Conservation (phyloP, 2,797 vertebrate genomes). For the Otus scops region DNA sequence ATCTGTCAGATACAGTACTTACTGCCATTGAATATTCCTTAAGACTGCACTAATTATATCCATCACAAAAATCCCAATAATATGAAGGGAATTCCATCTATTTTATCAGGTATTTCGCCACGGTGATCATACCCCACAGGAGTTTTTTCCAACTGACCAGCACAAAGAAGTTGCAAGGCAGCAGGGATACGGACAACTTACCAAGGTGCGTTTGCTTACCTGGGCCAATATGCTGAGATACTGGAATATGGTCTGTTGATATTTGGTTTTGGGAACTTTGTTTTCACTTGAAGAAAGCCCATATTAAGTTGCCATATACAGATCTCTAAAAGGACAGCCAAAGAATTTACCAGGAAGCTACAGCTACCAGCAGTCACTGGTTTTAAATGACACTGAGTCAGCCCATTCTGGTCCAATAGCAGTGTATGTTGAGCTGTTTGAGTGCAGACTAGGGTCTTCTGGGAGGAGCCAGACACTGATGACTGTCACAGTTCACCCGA, state of each 20-base stretch:
- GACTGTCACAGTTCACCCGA: neutral
- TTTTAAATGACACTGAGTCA: neutral
- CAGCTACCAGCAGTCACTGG: neutral
- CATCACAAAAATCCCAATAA: neutral
- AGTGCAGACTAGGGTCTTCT: neutral
- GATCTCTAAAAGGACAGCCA: neutral
- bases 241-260: neutral
- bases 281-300: neutral
- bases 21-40: neutral
- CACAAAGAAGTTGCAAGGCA: constrained; percentile 83
- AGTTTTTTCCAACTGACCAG: constrained; percentile 82
- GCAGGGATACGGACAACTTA: constrained; percentile 88
- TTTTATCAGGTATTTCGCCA: constrained; percentile 72
- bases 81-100: neutral
- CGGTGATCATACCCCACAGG: constrained; percentile 85
- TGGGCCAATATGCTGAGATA: neutral
- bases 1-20: neutral
- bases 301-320: neutral
- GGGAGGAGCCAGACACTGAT: neutral
- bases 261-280: neutral
- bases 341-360: neutral
- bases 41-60: neutral
- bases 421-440: neutral
- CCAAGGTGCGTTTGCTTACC: constrained; percentile 75
- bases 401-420: neutral